phyloP scores from a whole-genome alignment of 2,888 invertebrate species.

The Nasonia oneida region DNA sequence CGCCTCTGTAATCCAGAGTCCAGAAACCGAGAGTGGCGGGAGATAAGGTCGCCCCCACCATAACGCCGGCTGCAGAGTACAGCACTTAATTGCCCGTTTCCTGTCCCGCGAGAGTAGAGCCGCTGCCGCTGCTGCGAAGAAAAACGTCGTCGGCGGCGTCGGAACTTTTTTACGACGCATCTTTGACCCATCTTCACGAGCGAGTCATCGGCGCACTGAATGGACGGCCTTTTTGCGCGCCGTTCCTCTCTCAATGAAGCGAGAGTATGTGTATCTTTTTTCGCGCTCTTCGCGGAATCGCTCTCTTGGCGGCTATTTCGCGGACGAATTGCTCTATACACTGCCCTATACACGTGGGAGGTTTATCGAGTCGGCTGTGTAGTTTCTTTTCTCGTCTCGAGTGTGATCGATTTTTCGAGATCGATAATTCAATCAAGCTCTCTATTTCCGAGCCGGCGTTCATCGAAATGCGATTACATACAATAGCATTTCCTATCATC shows the following conservation, averaged over 20 bases:
- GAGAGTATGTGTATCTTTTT: neutral
- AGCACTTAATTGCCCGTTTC: slow-evolving; percentile 77
- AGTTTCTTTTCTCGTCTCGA: neutral
- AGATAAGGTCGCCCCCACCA: slow-evolving; percentile 70
- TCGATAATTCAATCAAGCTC: neutral
- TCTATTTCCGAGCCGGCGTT: slow-evolving; percentile 12
- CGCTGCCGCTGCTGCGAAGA: slow-evolving; percentile 60
- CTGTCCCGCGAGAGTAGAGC: slow-evolving; percentile 67
- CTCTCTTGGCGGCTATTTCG: slow-evolving; percentile 15
- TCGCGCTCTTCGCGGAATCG: neutral
- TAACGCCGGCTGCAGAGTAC: too few species aligned
- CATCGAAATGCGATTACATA: slow-evolving; percentile 27
- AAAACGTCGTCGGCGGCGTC: slow-evolving; percentile 58
- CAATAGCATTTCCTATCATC: slow-evolving; percentile 7
- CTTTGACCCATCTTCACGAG: slow-evolving; percentile 42
- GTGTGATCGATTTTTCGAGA: neutral
- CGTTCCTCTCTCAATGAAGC: neutral
- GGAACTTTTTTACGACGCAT: slow-evolving; percentile 23
- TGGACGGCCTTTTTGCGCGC: neutral
- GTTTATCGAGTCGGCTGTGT: neutral
- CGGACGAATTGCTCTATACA: neutral
- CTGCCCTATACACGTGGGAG: neutral
- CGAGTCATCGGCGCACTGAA: slow-evolving; percentile 27
- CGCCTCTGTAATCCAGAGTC: neutral
- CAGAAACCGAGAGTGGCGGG: slow-evolving; percentile 57